Conservation (phyloP, 1,140 invertebrate species). For the Daktulosphaira vitifoliae region DNA sequence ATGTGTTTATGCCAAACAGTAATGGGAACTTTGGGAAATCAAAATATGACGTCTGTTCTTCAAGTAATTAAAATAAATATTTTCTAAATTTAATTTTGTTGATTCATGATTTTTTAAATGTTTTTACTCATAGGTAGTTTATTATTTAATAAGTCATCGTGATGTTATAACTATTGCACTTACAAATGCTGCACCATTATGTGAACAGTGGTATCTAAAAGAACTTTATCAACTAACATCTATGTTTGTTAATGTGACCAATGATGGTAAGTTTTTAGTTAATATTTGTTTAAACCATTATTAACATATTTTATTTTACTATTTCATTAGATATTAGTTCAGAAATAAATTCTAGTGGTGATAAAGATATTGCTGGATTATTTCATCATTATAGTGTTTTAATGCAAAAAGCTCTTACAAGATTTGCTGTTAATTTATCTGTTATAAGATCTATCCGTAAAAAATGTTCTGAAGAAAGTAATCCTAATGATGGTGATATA, state of each 20-base stretch:
- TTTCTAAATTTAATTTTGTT: not conserved
- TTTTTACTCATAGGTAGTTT: slow-evolving; percentile 14
- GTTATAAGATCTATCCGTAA: slow-evolving; percentile 17
- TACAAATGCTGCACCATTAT: slow-evolving; percentile 25
- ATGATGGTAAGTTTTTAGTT: slow-evolving; percentile 12
- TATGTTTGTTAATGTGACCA: slow-evolving; percentile 22
- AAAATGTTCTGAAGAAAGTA: slow-evolving; percentile 25
- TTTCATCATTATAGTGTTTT: slow-evolving; percentile 28
- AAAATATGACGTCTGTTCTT: slow-evolving; percentile 68
- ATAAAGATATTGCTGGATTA: slow-evolving; percentile 26
- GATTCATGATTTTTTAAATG: too few species aligned
- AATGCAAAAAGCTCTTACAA: slow-evolving; percentile 14
- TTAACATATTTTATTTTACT: too few species aligned
- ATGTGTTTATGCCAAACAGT: slow-evolving; percentile 70
- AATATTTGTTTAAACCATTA: too few species aligned
- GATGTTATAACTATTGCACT: slow-evolving; percentile 15
- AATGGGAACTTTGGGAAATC: slow-evolving; percentile 67
- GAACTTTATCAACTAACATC: slow-evolving; percentile 25
- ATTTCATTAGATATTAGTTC: slow-evolving; percentile 6
- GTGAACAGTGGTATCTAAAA: slow-evolving; percentile 32
- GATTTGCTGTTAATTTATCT: slow-evolving; percentile 26
- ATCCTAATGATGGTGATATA: slow-evolving; percentile 27
- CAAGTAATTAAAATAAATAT: slow-evolving; percentile 48
- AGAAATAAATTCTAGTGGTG: slow-evolving; percentile 28
- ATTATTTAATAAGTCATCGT: slow-evolving; percentile 27